Base-by-base conservation (phyloP, 2,888 invertebrate species). In the Stegana nigrithorax region DNA sequence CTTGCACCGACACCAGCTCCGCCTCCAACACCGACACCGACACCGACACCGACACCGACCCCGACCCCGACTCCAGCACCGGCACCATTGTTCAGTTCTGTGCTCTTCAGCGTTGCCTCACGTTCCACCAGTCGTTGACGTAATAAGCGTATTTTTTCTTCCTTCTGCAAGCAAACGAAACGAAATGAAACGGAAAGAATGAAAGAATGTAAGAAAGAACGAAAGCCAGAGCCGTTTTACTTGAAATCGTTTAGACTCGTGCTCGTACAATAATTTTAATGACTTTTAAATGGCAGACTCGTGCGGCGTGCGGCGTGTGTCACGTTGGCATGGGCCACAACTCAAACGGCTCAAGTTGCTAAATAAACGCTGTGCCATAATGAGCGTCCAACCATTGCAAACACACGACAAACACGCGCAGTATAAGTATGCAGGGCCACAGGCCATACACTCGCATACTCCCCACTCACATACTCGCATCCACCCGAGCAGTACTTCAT, bases 131-230 rank as follows among this genome's bases (percentile, higher is more conserved):
- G 87, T 78, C 93, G 91, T 83, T 92, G 92, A 82, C 94, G 92
- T 75, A 95, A 88, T 73, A 91, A 88, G 68, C 92, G 91, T 70
- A 95, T 94, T 82, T 93, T 92, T 81, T 95, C 95, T 87, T 95
- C 95, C 88, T 95, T 95, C 94, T 95, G 88, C 8, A 70, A n/a
- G n/a, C n/a, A n/a, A 26, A 59, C 23, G 58, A 39, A 57, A 19
- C 7, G 7, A 59, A 51, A 57, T 47, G 3, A 45, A 60, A 23
- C 23, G 21, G 7, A 2, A 10, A 45, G 21, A n/a, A 21, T 21
- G 17, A 6, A 45, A 45, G 21, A 45, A 45, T 45, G 21, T 4
- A n/a, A 26, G 6, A n/a, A 50, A 25, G 7, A 47, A 1, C 10
- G 3, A 25, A 25, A 47, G 19, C 14, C 7, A 21, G n/a, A 23